Evolutionary conservation across 2,113 vertebrate genomes (phyloP), one percentile per base, ranked within the genome.

Genomic region (Malurus alboscapulatus): DNA sequence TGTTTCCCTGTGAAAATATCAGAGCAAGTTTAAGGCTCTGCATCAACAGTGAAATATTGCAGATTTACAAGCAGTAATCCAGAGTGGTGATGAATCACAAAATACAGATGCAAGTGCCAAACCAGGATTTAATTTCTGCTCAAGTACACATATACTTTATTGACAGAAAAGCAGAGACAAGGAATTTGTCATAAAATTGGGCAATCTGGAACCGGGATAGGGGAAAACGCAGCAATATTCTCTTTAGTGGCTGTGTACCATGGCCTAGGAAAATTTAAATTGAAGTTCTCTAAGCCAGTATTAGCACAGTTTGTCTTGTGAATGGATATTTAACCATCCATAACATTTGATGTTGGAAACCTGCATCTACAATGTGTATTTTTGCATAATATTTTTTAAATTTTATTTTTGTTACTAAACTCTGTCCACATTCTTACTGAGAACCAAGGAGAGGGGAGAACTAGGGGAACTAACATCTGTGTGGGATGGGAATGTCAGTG

Each of bases 401-500:
- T 30, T 0, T 0, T 42, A 14, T 32, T 89, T 83, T 87, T 89
- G n/a, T 53, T 76, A 66, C 57, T 94, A 53, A 94, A 90, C 61
- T 92, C 53, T 76, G 66, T 55, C 73, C 66, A 87, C 51, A 76
- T 75, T 94, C 84, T 96, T 95, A 79, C 53, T 91, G 51, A 97
- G 83, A 95, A 88, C 21, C 67, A 88, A 83, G 76, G 84, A 68
- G 53, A 45, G 17, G 13, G 36, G 40, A 96, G 45, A 97, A 95
- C 92, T 94, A 97, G 57, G 51, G 96, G 51, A 97, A 94, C 94
- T 93, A 97, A 97, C 96, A 97, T 98, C 97, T 98, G 98, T 97
- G 97, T 98, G 97, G 96, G 97, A 96, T 97, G 94, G 97, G 97
- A 98, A 97, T 98, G 97, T 91, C 95, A 95, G 96, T 98, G 97